phyloP scores from a whole-genome alignment of 2,113 vertebrate species.

The Lophius piscatorius region DNA sequence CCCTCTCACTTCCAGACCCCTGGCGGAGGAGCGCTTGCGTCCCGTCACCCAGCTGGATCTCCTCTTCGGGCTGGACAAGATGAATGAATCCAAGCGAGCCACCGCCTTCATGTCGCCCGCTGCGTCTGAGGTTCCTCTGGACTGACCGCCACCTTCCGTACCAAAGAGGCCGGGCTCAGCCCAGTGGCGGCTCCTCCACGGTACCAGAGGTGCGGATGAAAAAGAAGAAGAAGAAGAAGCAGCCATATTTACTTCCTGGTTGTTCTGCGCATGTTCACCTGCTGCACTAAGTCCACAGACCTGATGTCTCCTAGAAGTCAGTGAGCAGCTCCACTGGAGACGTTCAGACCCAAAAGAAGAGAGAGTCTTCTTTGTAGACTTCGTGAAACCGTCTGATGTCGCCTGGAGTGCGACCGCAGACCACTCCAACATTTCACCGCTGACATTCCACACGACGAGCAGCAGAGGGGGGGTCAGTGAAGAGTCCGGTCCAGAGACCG shows the following conservation, averaged over 20 bases:
- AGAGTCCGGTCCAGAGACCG: no score
- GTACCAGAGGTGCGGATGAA: constrained; percentile 17
- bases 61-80: constrained; percentile 82
- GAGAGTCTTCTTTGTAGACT: background rate
- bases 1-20: constrained; percentile 52
- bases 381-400: no score
- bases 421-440: no score
- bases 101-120: constrained; percentile 46
- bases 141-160: constrained; percentile 54
- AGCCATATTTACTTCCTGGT: constrained; percentile 1
- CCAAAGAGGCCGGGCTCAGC: no score
- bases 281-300: constrained; percentile 22
- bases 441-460: no score
- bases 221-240: background rate
- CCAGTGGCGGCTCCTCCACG: constrained; percentile 7
- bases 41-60: constrained; percentile 83
- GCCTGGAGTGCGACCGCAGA: no score
- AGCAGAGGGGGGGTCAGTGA: no score
- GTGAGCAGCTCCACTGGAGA: background rate
- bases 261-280: constrained; percentile 32
- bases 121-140: constrained; percentile 69
- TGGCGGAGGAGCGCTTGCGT: constrained; percentile 72
- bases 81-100: constrained; percentile 80
- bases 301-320: background rate
- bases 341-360: background rate